phyloP scores from a whole-genome alignment of 2,113 vertebrate species.

The Felis chaus region DNA sequence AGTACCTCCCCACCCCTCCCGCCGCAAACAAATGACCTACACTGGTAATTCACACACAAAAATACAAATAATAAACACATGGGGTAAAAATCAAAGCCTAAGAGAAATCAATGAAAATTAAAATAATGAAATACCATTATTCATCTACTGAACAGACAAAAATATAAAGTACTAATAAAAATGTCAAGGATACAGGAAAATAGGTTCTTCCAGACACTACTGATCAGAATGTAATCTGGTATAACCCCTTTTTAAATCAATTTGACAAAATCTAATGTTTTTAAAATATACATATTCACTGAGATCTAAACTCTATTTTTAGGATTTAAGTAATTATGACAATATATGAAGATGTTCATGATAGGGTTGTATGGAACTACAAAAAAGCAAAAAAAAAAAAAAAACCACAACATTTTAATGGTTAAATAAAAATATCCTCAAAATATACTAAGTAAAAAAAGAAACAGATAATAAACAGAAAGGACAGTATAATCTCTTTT shows the following conservation, averaged over 20 bases:
- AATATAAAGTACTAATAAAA: constrained; percentile 3
- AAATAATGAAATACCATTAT: background rate
- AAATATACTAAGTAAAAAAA: background rate
- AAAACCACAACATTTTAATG: background rate
- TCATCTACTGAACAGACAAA: constrained; percentile 21
- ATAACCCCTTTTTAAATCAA: background rate
- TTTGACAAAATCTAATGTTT: background rate
- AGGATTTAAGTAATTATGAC: background rate
- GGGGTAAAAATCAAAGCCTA: background rate
- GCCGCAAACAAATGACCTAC: background rate
- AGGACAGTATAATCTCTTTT: background rate
- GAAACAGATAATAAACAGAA: background rate
- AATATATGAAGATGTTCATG: background rate
- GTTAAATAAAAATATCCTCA: constrained; percentile 2
- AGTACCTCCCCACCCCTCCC: background rate
- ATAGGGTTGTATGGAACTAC: background rate
- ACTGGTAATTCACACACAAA: background rate
- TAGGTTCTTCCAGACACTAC: background rate
- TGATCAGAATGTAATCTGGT: background rate
- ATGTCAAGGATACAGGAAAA: background rate
- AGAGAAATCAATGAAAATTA: background rate
- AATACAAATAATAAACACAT: background rate
- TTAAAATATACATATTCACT: background rate
- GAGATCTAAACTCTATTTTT: constrained; percentile 9
- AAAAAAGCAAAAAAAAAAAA: background rate